phyloP scores from a whole-genome alignment of 1,140 invertebrate species.

The Drosophila pseudoobscura region DNA sequence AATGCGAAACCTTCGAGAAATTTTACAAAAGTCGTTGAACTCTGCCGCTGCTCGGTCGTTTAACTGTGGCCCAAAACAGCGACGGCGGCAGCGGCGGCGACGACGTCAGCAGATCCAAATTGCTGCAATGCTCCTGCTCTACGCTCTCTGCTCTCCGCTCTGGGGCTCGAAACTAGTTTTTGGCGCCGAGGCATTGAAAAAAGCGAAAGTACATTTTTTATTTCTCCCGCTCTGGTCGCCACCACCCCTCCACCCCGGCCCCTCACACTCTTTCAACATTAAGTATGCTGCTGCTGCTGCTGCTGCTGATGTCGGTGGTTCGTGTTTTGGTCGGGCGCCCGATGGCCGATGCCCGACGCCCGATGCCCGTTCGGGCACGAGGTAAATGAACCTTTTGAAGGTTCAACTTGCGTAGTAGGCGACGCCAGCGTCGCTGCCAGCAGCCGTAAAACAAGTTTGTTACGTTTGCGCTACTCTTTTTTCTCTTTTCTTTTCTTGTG shows the following conservation, averaged over 20 bases:
- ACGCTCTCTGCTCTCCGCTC: constrained; percentile 8
- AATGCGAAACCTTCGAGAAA: constrained; percentile 83
- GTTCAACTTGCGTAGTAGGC: constrained; percentile 81
- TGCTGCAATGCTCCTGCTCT: constrained; percentile 53
- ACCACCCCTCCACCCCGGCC: not conserved
- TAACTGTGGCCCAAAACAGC: constrained; percentile 60
- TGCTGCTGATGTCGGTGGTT: constrained; percentile 2
- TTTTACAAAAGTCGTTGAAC: constrained; percentile 82
- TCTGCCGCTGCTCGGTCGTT: constrained; percentile 51
- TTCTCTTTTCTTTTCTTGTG: constrained; percentile 16
- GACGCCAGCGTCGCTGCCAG: constrained; percentile 27
- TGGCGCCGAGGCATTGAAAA: constrained; percentile 82
- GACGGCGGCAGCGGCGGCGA: not conserved
- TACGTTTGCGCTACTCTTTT: constrained; percentile 47
- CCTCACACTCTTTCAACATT: not conserved
- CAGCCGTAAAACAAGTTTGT: constrained; percentile 74
- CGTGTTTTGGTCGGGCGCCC: constrained; percentile 27
- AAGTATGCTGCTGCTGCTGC: not conserved
- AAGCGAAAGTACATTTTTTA: constrained; percentile 83
- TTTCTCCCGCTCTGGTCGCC: constrained; percentile 31
- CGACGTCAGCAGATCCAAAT: constrained; percentile 18
- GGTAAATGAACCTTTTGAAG: constrained; percentile 83
- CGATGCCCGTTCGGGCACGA: constrained; percentile 42
- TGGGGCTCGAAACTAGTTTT: constrained; percentile 75
- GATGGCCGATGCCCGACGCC: constrained; percentile 13